Base-by-base conservation (phyloP, 2,888 invertebrate species). In the Antitype chi region DNA sequence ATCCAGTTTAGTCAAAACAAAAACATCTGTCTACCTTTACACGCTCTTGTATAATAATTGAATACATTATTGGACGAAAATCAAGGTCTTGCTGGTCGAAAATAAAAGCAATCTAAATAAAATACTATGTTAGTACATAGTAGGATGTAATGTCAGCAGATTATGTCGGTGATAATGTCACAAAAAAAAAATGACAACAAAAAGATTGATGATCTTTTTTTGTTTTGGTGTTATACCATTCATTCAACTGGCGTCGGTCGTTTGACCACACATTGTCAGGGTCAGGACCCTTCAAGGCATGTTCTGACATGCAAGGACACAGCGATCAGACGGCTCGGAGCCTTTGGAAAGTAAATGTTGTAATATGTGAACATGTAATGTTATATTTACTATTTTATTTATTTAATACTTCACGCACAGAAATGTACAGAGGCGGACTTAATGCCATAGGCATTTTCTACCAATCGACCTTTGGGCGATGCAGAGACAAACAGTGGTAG, bases 121-220 rank as follows among this genome's bases (percentile, higher is more conserved):
- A 43, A 52, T 38, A 6, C 25, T 49, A 17, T 28, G 13, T 7
- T 74, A 23, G 25, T 49, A 38, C 23, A 55, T 8, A 28, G 25
- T 63, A 63, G 62, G 28, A 67, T 23, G 43, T 47, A 49, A n/a
- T 52, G 28, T 25, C 13, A 60, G 23, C 53, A 62, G 15, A 66
- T 66, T 47, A 38, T 78, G 59, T 47, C 2, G 4, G 52, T 52
- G 52, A 76, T 67, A n/a, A 49, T 53, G 32, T 25, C 25, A 49
- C 15, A 53, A 38, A 53, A 77, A 63, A 63, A 28, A 17, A 9
- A 20, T 7, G 0, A 0, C 17, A 53, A 59, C 57, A 59, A 78
- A 64, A 53, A 59, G 11, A 70, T 49, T 57, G 28, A 76, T 53
- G 25, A 62, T 43, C 17, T 6, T 3, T 55, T 66, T 38, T 63